Base-by-base conservation (phyloP, 1,140 invertebrate species). In the Pomacea maculata region DNA sequence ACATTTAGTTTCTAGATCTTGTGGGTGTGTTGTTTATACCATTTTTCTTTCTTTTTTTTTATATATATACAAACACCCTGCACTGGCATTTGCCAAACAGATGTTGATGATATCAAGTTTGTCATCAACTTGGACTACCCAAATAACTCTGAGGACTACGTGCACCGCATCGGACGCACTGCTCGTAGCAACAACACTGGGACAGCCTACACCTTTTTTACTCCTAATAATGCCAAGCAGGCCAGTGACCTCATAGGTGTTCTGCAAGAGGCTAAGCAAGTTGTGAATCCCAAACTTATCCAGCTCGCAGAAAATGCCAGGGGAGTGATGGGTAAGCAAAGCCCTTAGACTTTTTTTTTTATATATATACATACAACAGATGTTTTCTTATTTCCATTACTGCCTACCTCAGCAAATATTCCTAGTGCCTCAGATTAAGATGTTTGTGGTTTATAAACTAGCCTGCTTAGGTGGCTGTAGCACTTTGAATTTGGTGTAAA, bases 91-190 rank as follows among this genome's bases (percentile, higher is more conserved):
- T 65, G 67, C 65, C 15, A 21, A 73, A 82, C 85, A 99, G 98
- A 99, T 95, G 98, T 99, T 88, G 97, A 98, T 92, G 98, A 99
- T 91, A 98, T 99, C 83, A 99, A 98, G 92, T 99, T 96, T 94
- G 98, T 99, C 75, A 97, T 99, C 91, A 99, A 99, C 93, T 99
- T 96, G 94, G 98, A 99, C 92, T 99, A 99, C 92, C 98, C 98
- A 75, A 97, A 96, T 90, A 97, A 96, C 83, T 98, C 97, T 82
- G 98, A 99, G 92, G 98, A 99, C 92, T 99, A 99, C 90, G 98
- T 99, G 87, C 98, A 99, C 92, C 95, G 98, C 83, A 99, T 99
- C 92, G 98, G 98, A 61, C 95, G 98, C 86, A 99, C 98, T 80
- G 98, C 97, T 75, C 94, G 98, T 61, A 96, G 95, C 78, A 94